Evolutionary conservation across 2,888 invertebrate genomes (phyloP), one percentile per base, ranked within the genome.

Genomic region (Odontomyia ornata): DNA sequence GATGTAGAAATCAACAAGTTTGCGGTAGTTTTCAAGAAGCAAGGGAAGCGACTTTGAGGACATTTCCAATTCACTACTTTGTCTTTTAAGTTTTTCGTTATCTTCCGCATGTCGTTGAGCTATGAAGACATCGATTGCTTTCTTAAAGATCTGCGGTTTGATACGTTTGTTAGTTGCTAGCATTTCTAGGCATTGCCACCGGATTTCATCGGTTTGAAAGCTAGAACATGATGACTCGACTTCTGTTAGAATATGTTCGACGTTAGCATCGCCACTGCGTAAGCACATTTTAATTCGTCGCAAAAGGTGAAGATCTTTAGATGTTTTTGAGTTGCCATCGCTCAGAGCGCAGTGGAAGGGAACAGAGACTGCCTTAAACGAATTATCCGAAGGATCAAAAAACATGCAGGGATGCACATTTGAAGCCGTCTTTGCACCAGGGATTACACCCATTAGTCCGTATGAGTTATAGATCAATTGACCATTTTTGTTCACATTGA

Each of bases 301-400:
- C 78, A 97, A 88, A 64, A 96, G 88, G 86, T 97, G 96, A 75
- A 97, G 89, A 86, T 98, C 98, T 81, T 95, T 91, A 0, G 96
- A 94, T 82, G 94, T 91, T 82, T 93, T 93, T 77, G 95, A 96
- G 86, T 95, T 95, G 84, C 93, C 94, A 81, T 94, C 96, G 84
- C 94, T 94, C 56, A 98, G 88, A 0, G 96, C 93, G 85, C 93
- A 94, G 86, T 97, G 97, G 85, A 97, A 98, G 27, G 98, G 98
- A 81, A 98, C 92, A 79, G 89, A 88, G 79, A 98, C 90, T 83
- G 93, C 93, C 84, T 94, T 95, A 0, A 98, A 85, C 82, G 91
- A 90, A 0, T 95, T 95, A 84, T 94, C 92, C 78, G 81, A 83
- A 0, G 94, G 91, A 84, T 96, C 95, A 62, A 98, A 88, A 73